Conservation (phyloP, 2,888 invertebrate species). For the Therioaphis trifolii region DNA sequence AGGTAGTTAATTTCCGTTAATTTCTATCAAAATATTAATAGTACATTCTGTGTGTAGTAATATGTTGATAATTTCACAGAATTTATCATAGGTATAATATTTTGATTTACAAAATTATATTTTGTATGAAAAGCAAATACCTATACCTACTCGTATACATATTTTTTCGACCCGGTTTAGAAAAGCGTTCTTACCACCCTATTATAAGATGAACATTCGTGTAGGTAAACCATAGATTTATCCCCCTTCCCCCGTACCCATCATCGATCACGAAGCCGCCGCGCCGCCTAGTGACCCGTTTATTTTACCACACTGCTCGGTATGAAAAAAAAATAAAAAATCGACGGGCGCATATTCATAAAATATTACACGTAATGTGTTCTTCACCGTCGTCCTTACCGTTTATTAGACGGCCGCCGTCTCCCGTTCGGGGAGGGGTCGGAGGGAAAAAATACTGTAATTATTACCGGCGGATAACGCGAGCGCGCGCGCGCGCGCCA, state of each 20-base stretch:
- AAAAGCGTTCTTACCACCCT: not conserved
- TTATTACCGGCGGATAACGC: not conserved
- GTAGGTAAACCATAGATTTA: not conserved
- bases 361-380: not conserved
- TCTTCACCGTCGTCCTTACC: not conserved
- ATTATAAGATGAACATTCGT: not conserved
- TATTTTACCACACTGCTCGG: no score
- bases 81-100: no score
- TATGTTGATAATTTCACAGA: no score
- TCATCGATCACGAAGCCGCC: not conserved
- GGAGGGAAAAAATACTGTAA: not conserved
- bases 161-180: not conserved
- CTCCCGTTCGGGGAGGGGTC: not conserved
- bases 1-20: no score
- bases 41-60: no score
- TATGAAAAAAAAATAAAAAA: no score
- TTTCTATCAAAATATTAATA: no score
- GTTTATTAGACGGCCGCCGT: constrained; percentile 5
- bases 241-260: not conserved
- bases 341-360: no score
- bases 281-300: constrained; percentile 2
- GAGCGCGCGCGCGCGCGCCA: not conserved
- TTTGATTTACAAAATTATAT: no score
- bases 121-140: no score
- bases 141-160: not conserved